Conservation (phyloP, 2,888 invertebrate species). For the Cheilosia vulpina region DNA sequence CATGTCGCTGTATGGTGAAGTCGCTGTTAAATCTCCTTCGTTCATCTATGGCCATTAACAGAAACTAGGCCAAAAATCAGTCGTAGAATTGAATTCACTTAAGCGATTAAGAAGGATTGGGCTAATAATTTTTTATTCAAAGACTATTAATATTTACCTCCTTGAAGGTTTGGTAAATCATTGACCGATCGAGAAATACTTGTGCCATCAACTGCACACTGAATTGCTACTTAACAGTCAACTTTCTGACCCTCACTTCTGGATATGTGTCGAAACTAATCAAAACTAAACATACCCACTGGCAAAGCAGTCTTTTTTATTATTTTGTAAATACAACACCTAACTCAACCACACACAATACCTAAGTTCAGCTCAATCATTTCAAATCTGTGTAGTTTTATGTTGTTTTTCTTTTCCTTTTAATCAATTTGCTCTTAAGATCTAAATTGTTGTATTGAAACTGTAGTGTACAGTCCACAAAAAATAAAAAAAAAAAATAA, state of each 20-base stretch:
- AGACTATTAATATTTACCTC: no score
- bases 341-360: slow-evolving; percentile 41
- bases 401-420: slow-evolving; percentile 12
- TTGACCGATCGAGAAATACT: no score
- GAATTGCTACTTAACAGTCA: neutral
- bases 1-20: no score
- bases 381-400: slow-evolving; percentile 47
- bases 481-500: slow-evolving; percentile 31
- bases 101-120: no score
- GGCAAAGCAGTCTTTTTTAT: slow-evolving; percentile 14
- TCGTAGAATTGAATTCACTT: no score
- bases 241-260: neutral
- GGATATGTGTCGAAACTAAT: neutral
- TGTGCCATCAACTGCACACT: no score
- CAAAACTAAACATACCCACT: slow-evolving; percentile 15
- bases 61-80: no score
- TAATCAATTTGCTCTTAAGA: slow-evolving; percentile 24
- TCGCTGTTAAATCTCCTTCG: no score
- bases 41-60: no score
- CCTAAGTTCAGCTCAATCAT: slow-evolving; percentile 44
- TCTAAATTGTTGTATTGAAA: slow-evolving; percentile 68
- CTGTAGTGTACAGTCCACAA: slow-evolving; percentile 64
- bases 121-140: no score
- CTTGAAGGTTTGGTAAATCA: no score
- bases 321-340: slow-evolving; percentile 51